A percentile compares a stretch with the other conserved stretches of the same genome.
phyloP scores from a whole-genome alignment of 2,888 invertebrate species.

The Thalpophila matura region DNA sequence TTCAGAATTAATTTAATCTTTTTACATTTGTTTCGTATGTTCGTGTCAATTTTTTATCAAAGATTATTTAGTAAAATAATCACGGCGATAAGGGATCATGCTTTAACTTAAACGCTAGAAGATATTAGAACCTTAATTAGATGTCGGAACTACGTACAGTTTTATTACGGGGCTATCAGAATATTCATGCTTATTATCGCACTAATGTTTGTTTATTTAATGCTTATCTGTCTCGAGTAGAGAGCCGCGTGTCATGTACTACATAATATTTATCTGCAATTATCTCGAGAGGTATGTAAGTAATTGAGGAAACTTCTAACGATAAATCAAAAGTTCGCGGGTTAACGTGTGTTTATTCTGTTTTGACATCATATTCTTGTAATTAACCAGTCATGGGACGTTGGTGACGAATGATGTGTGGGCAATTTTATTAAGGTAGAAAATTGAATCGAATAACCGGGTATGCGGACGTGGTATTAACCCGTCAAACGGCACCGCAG shows the following conservation, averaged over 20 bases:
- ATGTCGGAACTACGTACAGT: constrained; percentile 12
- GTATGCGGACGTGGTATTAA: constrained; percentile 69
- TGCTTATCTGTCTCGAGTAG: constrained; percentile 38
- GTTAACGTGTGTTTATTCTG: constrained; percentile 30
- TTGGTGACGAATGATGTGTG: constrained; percentile 69
- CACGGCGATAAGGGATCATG: constrained; percentile 50
- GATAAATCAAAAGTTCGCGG: constrained; percentile 34
- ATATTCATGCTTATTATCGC: constrained; percentile 39
- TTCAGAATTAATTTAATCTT: constrained; percentile 56
- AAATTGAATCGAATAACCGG: constrained; percentile 79
- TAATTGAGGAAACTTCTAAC: constrained; percentile 51
- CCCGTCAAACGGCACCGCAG: constrained; percentile 67
- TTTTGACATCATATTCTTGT: constrained; percentile 33
- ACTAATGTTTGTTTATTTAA: constrained; percentile 48
- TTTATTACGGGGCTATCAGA: constrained; percentile 15
- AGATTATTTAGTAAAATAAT: constrained; percentile 50
- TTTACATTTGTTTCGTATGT: constrained; percentile 56
- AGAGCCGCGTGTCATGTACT: constrained; percentile 40
- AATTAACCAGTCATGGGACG: constrained; percentile 30
- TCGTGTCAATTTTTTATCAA: constrained; percentile 51
- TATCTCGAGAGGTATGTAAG: constrained; percentile 46
- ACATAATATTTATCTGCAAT: constrained; percentile 49
- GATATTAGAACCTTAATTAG: constrained; percentile 11
- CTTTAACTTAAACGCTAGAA: constrained; percentile 20
- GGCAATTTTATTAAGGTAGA: constrained; percentile 70